These are phyloP conservation scores for Eudasyphora cyanicolor DNA, from an alignment of 2,888 invertebrate genomes.

Conservation along the genomic window DNA sequence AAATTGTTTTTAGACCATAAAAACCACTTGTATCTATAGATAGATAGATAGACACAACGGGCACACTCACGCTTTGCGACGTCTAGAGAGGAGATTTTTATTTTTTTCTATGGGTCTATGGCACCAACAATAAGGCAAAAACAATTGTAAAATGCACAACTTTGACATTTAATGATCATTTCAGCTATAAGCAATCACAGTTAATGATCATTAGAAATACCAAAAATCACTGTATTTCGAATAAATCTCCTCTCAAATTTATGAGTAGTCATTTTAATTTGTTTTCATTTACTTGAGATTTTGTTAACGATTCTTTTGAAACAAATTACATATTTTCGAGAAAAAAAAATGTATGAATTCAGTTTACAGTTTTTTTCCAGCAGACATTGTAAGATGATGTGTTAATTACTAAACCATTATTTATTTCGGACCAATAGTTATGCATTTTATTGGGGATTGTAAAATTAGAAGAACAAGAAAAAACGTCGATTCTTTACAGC, in stretches of 20 bases:
- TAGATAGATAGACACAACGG: too few species aligned
- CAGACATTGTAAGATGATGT: conserved; percentile 18
- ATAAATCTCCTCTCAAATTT: not conserved
- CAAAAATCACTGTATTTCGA: not conserved
- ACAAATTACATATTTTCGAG: not conserved
- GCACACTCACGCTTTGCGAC: not conserved
- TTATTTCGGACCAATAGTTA: conserved; percentile 35
- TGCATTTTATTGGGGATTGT: conserved; percentile 40
- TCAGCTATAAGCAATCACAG: not conserved
- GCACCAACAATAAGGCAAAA: too few species aligned
- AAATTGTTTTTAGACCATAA: conserved; percentile 5
- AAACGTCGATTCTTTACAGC: not conserved
- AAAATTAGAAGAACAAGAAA: too few species aligned
- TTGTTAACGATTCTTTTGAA: not conserved
- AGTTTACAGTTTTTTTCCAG: not conserved
- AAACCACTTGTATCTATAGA: too few species aligned
- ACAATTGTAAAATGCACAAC: not conserved
- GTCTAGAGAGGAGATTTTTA: not conserved
- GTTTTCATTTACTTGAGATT: too few species aligned
- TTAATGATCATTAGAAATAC: too few species aligned
- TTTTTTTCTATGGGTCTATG: too few species aligned
- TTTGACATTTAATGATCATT: not conserved
- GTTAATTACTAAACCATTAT: conserved; percentile 41
- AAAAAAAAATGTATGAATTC: too few species aligned
- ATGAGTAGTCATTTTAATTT: conserved; percentile 28